A percentile compares a stretch with the other conserved stretches of the same genome.
phyloP scores from a whole-genome alignment of 2,888 invertebrate genomes.

The Pseudolycoriella hygida region DNA sequence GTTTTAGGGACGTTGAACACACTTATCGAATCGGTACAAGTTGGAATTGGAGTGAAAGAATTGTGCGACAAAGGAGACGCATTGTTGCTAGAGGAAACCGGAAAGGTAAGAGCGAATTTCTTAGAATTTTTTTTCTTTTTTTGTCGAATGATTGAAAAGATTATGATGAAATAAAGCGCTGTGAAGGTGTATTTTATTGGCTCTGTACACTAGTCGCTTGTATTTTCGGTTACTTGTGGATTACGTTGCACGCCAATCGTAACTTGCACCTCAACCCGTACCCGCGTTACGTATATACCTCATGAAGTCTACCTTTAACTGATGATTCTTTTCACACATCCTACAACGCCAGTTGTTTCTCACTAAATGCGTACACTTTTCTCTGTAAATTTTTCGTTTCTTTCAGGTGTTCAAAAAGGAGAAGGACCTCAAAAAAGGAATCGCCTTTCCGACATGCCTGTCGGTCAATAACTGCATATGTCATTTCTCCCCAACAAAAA shows the following conservation, averaged over 20 bases:
- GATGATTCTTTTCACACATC: too few relatives aligned
- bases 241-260: too few relatives aligned
- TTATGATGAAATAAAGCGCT: background rate
- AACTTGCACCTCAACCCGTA: too few relatives aligned
- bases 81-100: slow-evolving; percentile 74
- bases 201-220: too few relatives aligned
- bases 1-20: slow-evolving; percentile 74
- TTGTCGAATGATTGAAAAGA: background rate
- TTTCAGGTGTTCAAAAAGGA: slow-evolving; percentile 74
- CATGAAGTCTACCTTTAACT: too few relatives aligned
- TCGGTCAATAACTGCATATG: slow-evolving; percentile 99
- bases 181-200: background rate
- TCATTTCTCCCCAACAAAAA: slow-evolving; percentile 91
- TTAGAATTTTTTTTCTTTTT: background rate
- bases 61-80: slow-evolving; percentile 87
- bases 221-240: too few relatives aligned
- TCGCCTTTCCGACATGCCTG: slow-evolving; percentile 97
- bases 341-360: too few relatives aligned
- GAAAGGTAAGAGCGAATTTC: slow-evolving; percentile 42
- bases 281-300: too few relatives aligned
- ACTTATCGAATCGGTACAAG: slow-evolving; percentile 71
- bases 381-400: too few relatives aligned
- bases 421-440: slow-evolving; percentile 94
- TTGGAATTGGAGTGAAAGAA: slow-evolving; percentile 75
- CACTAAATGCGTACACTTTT: too few relatives aligned